These are phyloP conservation scores for Littorina saxatilis DNA, from an alignment of 1,140 invertebrate species.

Conservation along the genomic window DNA sequence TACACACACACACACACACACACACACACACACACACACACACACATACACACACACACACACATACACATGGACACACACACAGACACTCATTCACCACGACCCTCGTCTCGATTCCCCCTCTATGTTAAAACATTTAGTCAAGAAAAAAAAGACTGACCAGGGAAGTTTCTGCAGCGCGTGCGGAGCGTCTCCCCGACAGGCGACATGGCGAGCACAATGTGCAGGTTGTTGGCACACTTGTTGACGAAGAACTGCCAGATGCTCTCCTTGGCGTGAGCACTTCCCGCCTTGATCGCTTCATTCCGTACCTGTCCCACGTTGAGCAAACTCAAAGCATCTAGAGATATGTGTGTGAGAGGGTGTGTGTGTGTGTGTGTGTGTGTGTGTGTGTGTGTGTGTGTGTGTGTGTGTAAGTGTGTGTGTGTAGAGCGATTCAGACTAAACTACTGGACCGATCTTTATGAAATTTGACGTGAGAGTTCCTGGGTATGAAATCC, in stretches of 20 bases:
- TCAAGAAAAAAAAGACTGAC: slow-evolving; percentile 58
- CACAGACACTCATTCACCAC: no score
- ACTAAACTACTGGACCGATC: no score
- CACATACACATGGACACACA: no score
- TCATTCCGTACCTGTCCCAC: slow-evolving; percentile 78
- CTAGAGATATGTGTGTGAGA: no score
- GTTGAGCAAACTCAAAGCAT: not conserved
- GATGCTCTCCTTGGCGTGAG: slow-evolving; percentile 79
- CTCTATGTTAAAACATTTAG: no score
- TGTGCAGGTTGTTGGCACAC: slow-evolving; percentile 76
- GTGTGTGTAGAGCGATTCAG: no score
- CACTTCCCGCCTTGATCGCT: slow-evolving; percentile 82
- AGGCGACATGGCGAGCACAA: slow-evolving; percentile 77
- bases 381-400: slow-evolving; percentile 16
- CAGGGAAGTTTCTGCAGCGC: slow-evolving; percentile 76
- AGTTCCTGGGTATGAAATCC: no score
- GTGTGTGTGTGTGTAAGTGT: not conserved
- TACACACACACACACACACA: not conserved
- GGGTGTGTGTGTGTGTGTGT: no score
- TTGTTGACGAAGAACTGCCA: slow-evolving; percentile 79
- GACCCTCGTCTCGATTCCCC: no score
- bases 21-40: not conserved
- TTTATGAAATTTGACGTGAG: no score
- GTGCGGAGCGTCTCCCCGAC: slow-evolving; percentile 75
- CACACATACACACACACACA: slow-evolving; percentile 9